Evolutionary conservation across 2,888 invertebrate species (phyloP), one percentile per base, ranked within the genome.

Genomic region (Melieria picta): DNA sequence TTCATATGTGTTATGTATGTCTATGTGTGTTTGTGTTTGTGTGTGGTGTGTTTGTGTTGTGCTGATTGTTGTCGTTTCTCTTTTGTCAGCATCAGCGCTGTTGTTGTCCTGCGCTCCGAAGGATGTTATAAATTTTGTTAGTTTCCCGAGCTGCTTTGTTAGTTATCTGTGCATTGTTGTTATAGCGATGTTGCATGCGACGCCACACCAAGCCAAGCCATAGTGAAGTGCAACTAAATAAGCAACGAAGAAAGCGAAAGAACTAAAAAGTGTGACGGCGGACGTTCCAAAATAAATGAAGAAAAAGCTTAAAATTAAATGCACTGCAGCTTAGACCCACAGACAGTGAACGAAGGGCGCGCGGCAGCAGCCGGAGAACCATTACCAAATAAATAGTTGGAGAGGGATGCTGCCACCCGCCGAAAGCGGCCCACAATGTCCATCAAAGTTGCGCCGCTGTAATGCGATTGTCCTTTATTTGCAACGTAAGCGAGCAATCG

Each of bases 91-190:
- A 16, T 42, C 63, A 47, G 50, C 57, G 55, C 30, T 30, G 30
- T 30, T 30, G 30, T 30, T 30, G 30, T 30, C 30, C 30, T 30
- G 30, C 30, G 30, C 30, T 30, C 46, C 48, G 55, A 55, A 67
- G 66, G 63, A 72, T 67, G 65, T 63, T 56, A 67, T 72, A 72
- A 72, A 67, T 72, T 72, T 46, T 57, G 63, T 61, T 62, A 62
- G 66, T 66, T 71, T 66, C 57, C 46, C 30, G 55, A 13, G 7
- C 42, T 61, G 7, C 42, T 61, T 45, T 61, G 9, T 45, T 42
- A 11, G 16, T 10, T 61, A 30, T 50, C 11, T 52, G 11, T 52
- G 52, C 13, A n/a, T 30, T 30, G 30, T 52, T 52, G 52, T 52
- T 52, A 52, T 52, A n/a, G 13, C 30, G 63, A 9, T 30, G n/a